Evolutionary conservation across 2,888 invertebrate species (phyloP), one percentile per base, ranked within the genome.

Genomic region (Phlogophora meticulosa): DNA sequence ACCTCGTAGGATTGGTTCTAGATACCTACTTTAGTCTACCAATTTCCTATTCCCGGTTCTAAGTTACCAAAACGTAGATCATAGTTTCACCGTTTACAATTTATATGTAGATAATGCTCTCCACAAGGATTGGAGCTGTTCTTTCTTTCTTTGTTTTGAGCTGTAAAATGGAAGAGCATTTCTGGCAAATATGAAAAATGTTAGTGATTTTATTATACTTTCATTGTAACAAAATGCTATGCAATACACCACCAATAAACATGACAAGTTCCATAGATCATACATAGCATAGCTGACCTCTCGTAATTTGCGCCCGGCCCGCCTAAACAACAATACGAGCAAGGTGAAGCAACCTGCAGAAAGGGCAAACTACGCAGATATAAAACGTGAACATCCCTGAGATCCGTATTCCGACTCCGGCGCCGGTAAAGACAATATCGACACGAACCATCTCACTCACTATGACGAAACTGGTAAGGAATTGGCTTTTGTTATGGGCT

Each of bases 341-440:
- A 93, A 93, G 92, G 93, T 94, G 93, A 93, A 86, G 94, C 93
- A 93, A 93, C 91, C 87, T 84, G 87, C 86, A 85, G 84, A 94
- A 94, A 94, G 94, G 94, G 94, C 94, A 94, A 86, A 86, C 87
- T 84, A 87, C 87, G 87, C 87, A 84, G 90, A 92, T 94, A 94
- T 94, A 94, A 91, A 93, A 91, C 90, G 90, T 86, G 92, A 85
- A 89, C 92, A 93, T 92, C 94, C 94, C 90, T 86, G 85, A 85
- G 83, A 80, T 84, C 85, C 77, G 91, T 91, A 93, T 90, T 92
- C 88, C 83, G 81, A 85, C 86, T 85, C 79, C 83, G 83, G 86
- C 87, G 76, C 80, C 80, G 84, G 85, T 82, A 80, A 74, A 79
- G 87, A 84, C 82, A 83, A 87, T 88, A 88, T 85, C 88, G 80